phyloP scores from a whole-genome alignment of 2,888 invertebrate genomes.

The Platerodrilus igneus region DNA sequence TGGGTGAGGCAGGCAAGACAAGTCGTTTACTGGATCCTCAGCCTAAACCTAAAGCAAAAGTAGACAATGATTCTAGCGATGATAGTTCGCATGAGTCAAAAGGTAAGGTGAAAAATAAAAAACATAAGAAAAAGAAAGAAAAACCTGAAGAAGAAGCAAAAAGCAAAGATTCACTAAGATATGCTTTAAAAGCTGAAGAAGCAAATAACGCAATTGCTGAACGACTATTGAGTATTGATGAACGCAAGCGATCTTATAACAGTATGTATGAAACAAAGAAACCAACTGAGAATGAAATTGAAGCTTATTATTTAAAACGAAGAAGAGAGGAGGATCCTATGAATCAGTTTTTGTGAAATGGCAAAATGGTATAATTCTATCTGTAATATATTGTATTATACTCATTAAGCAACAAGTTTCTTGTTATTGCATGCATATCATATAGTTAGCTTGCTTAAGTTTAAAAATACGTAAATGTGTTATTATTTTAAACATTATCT shows the following conservation, averaged over 20 bases:
- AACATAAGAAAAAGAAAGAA: conserved; percentile 47
- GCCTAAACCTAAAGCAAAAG: too few species aligned
- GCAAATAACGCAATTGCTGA: conserved; percentile 58
- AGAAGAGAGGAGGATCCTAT: conserved; percentile 89
- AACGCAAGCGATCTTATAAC: conserved; percentile 90
- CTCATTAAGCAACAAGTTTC: too few species aligned
- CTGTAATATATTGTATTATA: neutral
- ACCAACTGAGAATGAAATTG: conserved; percentile 88
- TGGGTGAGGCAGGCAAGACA: conserved; percentile 65
- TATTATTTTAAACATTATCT: too few species aligned
- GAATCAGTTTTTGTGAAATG: conserved; percentile 55
- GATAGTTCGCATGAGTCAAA: conserved; percentile 26
- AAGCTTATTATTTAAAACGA: conserved; percentile 86
- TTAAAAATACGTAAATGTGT: too few species aligned
- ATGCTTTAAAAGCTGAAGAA: conserved; percentile 64
- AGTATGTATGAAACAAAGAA: conserved; percentile 80
- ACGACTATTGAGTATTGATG: conserved; percentile 67
- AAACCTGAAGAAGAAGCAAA: conserved; percentile 40
- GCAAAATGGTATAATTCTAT: conserved; percentile 2
- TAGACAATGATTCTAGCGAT: too few species aligned
- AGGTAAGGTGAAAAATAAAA: conserved; percentile 39
- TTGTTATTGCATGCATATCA: too few species aligned
- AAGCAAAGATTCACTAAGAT: conserved; percentile 56
- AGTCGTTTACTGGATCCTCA: conserved; percentile 16
- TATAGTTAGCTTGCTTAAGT: too few species aligned